Evolutionary conservation across 2,113 vertebrate species (phyloP).

Genomic region (Scalopus aquaticus): DNA sequence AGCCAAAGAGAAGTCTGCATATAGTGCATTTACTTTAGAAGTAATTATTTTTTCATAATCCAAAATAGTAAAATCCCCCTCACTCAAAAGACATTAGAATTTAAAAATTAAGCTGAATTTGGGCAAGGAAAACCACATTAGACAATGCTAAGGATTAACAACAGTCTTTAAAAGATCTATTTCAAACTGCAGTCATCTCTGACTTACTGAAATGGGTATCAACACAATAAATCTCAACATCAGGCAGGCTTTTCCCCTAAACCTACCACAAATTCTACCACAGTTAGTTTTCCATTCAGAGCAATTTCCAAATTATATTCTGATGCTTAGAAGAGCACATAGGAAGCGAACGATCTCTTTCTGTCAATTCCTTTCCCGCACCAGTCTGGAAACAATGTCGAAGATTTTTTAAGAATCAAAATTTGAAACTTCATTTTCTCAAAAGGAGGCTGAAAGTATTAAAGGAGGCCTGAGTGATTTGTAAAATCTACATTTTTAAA

Average conservation of each 20-base stretch:
- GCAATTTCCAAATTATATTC: background rate
- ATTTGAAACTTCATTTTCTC: background rate
- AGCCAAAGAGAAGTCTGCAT: background rate
- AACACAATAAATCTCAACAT: background rate
- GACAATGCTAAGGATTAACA: background rate
- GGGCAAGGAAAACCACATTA: background rate
- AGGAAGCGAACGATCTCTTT: background rate
- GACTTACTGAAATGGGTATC: background rate
- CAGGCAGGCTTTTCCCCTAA: background rate
- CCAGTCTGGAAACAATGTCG: background rate
- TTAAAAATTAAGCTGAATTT: conserved; percentile 18
- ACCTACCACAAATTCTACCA: background rate
- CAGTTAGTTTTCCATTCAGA: background rate
- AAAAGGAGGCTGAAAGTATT: background rate
- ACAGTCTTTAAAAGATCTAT: background rate
- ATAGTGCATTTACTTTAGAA: background rate
- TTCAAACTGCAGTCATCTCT: background rate
- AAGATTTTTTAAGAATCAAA: background rate
- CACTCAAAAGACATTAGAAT: background rate
- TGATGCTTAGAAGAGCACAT: background rate
- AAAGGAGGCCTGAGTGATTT: background rate
- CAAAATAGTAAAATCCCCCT: background rate
- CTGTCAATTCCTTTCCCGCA: background rate
- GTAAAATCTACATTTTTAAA: background rate
- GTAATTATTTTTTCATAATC: background rate